phyloP scores from a whole-genome alignment of 2,113 vertebrate genomes.

The Brienomyrus longianalis region DNA sequence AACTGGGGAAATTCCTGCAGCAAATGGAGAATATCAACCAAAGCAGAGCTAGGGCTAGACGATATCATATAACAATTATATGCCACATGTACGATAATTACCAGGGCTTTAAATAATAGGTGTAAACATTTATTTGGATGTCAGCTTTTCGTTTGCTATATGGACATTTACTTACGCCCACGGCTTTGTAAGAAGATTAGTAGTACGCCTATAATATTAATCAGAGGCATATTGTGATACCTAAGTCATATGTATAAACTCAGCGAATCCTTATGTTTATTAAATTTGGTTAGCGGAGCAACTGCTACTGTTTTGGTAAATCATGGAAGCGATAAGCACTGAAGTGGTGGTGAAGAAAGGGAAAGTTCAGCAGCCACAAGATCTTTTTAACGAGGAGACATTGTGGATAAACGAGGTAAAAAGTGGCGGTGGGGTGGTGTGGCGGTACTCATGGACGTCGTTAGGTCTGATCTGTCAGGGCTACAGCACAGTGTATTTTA shows the following conservation, averaged over 20 bases:
- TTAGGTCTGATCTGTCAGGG: too few relatives aligned
- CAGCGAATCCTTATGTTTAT: not conserved
- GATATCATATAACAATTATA: not conserved
- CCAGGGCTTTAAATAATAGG: not conserved
- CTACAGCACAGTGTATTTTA: too few relatives aligned
- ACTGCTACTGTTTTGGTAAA: not conserved
- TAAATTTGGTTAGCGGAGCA: not conserved
- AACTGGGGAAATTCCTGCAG: not conserved
- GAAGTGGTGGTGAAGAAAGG: not conserved
- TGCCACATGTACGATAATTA: not conserved
- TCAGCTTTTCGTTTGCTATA: not conserved
- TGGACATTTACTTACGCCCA: not conserved
- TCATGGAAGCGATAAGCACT: not conserved
- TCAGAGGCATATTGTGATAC: not conserved
- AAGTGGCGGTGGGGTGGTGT: not conserved
- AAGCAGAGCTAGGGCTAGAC: not conserved
- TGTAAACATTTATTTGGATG: not conserved
- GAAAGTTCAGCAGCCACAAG: not conserved
- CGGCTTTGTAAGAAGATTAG: not conserved
- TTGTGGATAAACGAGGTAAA: not conserved
- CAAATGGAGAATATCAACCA: not conserved
- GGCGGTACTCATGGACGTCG: not conserved
- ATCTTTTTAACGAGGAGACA: not conserved
- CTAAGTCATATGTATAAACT: not conserved
- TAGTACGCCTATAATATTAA: not conserved